Evolutionary conservation across 2,888 invertebrate species (phyloP), one percentile per base, ranked within the genome.

Genomic region (Aquatica leii): DNA sequence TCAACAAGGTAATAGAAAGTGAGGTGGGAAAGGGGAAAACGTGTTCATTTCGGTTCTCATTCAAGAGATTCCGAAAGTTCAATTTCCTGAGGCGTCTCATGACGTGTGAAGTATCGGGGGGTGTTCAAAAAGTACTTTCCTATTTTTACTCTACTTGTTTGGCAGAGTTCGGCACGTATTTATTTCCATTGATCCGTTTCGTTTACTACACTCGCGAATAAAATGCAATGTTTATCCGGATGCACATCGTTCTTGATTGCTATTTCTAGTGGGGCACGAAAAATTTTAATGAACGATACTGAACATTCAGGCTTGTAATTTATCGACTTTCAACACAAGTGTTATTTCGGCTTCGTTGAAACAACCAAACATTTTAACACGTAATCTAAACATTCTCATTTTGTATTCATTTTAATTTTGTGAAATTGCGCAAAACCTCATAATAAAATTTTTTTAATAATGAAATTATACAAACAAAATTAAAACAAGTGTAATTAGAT

Each of bases 1-100:
- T 73, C 72, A 71, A 73, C 71, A 72, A 66, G 67, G 55, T 56
- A n/a, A n/a, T n/a, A n/a, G 58, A 24, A 55, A 6, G 43, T 12
- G 43, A 17, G 20, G 9, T 58, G 43, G 69, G 34, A 63, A 58
- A 51, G 59, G 49, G 65, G 51, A 59, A 65, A 57, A 46, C 70
- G 73, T 73, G 71, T 75, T 75, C 76, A 76, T 76, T 76, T 75
- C 74, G 73, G 61, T 66, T 66, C 69, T 71, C 73, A 72, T 75
- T 75, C 73, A 70, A 55, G 59, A 61, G 69, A 68, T 72, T 71
- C 71, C 70, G 69, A 66, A 24, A 72, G 71, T 76, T 74, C 75
- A 74, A 77, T 76, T 76, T 77, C 75, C 76, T 76, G 74, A 68
- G 70, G 67, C 71, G 69, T 62, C 65, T 61, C 62, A 65, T 68